Evolutionary conservation across 2,113 vertebrate genomes (phyloP).

Genomic region (Aviceda subcristata): DNA sequence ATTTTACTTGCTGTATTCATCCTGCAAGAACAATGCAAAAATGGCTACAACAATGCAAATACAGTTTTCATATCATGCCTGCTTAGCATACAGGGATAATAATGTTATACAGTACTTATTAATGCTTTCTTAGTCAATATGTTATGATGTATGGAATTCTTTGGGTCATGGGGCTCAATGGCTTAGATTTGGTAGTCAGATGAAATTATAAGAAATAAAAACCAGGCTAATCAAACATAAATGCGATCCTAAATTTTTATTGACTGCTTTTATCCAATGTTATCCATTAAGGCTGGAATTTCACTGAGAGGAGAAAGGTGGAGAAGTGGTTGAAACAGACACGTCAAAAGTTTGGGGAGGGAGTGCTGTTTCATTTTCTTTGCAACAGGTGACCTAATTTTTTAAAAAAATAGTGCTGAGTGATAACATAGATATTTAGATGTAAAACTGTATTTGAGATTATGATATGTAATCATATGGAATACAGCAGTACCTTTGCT

Average conservation of each 20-base stretch:
- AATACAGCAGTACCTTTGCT: neutral
- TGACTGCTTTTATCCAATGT: neutral
- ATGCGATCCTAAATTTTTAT: neutral
- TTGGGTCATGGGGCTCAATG: neutral
- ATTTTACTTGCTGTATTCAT: constrained; percentile 5
- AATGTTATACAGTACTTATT: neutral
- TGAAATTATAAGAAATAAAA: constrained; percentile 24
- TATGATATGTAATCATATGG: neutral
- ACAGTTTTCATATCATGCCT: neutral
- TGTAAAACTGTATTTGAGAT: neutral
- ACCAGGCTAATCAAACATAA: neutral
- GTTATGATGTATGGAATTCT: neutral
- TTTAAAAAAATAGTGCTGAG: neutral
- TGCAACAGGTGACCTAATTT: neutral
- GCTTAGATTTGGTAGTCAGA: neutral
- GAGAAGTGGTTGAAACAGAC: neutral
- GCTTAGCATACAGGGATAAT: neutral
- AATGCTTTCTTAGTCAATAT: neutral
- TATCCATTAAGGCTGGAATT: neutral
- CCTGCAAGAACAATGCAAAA: constrained; percentile 34
- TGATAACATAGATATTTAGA: neutral
- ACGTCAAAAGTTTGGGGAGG: neutral
- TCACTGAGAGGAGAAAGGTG: neutral
- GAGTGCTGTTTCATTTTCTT: neutral
- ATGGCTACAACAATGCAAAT: constrained; percentile 2